Base-by-base conservation (phyloP, 2,113 vertebrate genomes). In the Zosterops lateralis region DNA sequence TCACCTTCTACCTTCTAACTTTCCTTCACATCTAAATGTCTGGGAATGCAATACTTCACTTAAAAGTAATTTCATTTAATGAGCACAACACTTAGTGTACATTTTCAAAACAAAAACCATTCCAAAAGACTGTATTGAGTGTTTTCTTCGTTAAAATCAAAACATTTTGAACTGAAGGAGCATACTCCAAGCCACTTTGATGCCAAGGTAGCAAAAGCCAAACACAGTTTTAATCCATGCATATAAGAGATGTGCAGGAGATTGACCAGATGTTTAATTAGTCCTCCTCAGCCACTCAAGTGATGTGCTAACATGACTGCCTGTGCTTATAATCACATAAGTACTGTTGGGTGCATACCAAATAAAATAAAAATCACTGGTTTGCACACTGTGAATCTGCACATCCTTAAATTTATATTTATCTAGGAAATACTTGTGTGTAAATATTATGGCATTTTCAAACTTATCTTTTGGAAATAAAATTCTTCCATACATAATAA, bases 21-120 rank as follows among this genome's bases (percentile, higher is more conserved):
- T 56, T 83, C 50, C 28, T 42, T 47, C 82, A 68, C 29, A 88
- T 79, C 36, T 50, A 75, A 73, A 36, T 28, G 75, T 50, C 54
- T 82, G 54, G 58, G 81, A 95, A 84, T 65, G 61, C 26, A 81
- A 38, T 60, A 58, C 48, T 87, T 89, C 51, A 68, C 71, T 92
- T 95, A 87, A 93, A 93, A 92, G 70, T 77, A 83, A 94, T 92
- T 93, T 88, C 14, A 57, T 84, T 91, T 94, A 91, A 95, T 71
- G 90, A 95, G 57, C 74, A 47, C 65, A 81, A 50, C 25, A 61
- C 61, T 85, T 34, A 75, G 26, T 17, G 25, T 50, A 84, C 21
- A 72, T 70, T 70, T 96, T 79, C 90, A 84, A 95, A 96, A 92
- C 51, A 91, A 67, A 93, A 90, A 32, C 3, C 45, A 84, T 90